Base-by-base conservation (phyloP, 2,888 invertebrate genomes). In the Tachina lurida region DNA sequence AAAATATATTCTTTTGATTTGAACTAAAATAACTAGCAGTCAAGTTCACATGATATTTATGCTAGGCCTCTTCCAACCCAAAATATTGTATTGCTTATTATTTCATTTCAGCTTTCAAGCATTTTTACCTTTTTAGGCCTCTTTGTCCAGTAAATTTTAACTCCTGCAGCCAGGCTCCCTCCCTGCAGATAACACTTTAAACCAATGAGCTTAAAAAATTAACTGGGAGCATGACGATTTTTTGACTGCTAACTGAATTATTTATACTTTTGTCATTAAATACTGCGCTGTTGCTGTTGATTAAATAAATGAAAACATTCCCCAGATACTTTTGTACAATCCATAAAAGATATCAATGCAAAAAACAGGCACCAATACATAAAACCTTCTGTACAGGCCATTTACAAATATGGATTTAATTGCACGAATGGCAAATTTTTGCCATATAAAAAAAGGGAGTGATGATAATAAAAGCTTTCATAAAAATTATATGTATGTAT, bases 341-440 rank as follows among this genome's bases (percentile, higher is more conserved):
- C 17, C 62, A 63, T 63, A 63, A 63, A 63, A 63, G 2, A 43
- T 12, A 17, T 43, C 56, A 56, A 22, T 22, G 3, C 19, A 63
- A 31, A 63, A 63, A 63, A 58, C 5, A 10, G 2, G 13, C 43
- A 19, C 43, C 17, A 17, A 19, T 13, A 63, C 17, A 63, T 17
- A 41, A 70, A 56, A 47, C 2, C 56, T 47, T 70, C 17, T 22
- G 12, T 47, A 54, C 63, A 70, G 63, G 49, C 63, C 74, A 78
- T 71, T 82, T 63, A 62, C 63, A 77, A 77, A 80, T 81, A 85
- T 85, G 81, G 49, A 74, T 63, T 85, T 82, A 78, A 85, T 78
- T 58, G 45, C 65, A 52, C 3, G 45, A 65, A 17, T 43, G 67
- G 39, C 54, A 31, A 17, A n/a, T 31, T 79, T 75, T 70, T 65